phyloP scores from a whole-genome alignment of 53 echinoderm and acorn worm species.

The Actinopyga echinites region DNA sequence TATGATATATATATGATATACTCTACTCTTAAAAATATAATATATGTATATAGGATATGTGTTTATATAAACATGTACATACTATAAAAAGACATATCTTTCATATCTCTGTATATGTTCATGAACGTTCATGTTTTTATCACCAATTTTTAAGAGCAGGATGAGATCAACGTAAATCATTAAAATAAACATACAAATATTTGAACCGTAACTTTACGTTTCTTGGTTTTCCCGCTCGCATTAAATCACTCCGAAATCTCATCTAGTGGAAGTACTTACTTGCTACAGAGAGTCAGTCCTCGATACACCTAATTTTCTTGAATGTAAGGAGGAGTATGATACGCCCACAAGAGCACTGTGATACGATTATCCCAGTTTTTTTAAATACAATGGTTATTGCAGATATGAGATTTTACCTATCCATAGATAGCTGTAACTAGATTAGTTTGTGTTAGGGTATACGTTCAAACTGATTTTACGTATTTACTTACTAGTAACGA shows the following conservation, averaged over 20 bases:
- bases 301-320: not conserved
- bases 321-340: not conserved
- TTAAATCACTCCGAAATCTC: conserved; percentile 22
- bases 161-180: conserved; percentile 24
- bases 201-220: too few species aligned
- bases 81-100: conserved; percentile 35
- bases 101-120: conserved; percentile 22
- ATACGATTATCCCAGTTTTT: too few species aligned
- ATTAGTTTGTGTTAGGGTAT: too few species aligned
- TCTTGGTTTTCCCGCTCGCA: not conserved
- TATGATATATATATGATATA: conserved; percentile 45
- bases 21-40: conserved; percentile 34
- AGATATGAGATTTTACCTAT: too few species aligned
- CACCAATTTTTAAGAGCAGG: conserved; percentile 20
- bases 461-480: too few species aligned
- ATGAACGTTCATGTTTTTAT: conserved; percentile 33
- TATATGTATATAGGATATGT: conserved; percentile 43
- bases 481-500: too few species aligned
- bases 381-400: too few species aligned
- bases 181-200: conserved; percentile 28
- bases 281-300: not conserved
- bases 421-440: too few species aligned
- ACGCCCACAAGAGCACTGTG: too few species aligned
- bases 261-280: conserved; percentile 24
- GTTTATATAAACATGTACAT: conserved; percentile 34